These are phyloP conservation scores for Girardinichthys multiradiatus DNA, from an alignment of 2,113 vertebrate species.

Conservation along the genomic window DNA sequence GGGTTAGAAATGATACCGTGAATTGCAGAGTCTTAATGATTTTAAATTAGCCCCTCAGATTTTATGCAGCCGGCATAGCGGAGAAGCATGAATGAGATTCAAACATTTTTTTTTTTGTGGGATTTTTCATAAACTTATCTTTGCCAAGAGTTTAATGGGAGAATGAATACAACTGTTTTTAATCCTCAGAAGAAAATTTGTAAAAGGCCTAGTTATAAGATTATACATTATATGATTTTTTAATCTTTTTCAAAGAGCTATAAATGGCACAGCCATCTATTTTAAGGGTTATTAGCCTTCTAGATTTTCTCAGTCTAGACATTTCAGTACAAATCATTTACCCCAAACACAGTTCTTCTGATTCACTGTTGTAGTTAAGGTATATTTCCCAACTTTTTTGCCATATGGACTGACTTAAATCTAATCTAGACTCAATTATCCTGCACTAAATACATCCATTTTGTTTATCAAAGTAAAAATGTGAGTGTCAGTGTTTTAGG, in stretches of 20 bases:
- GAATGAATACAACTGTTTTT: background rate
- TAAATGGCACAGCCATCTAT: background rate
- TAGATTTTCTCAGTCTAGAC: background rate
- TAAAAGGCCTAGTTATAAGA: background rate
- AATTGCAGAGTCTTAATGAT: constrained; percentile 41
- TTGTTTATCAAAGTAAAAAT: too few species aligned
- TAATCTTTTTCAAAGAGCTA: background rate
- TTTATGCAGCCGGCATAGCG: constrained; percentile 5
- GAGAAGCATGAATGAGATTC: background rate
- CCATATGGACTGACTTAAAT: too few species aligned
- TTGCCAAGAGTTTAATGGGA: background rate
- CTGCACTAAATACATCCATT: too few species aligned
- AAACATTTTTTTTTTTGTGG: background rate
- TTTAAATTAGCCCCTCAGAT: constrained; percentile 34
- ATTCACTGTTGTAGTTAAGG: background rate
- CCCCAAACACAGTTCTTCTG: background rate
- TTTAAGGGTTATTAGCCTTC: too few species aligned
- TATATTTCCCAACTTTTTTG: too few species aligned
- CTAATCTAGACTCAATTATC: too few species aligned
- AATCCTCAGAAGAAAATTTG: background rate
- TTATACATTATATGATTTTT: background rate
- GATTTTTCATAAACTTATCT: background rate
- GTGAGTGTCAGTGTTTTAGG: too few species aligned
- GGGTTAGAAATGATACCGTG: constrained; percentile 30
- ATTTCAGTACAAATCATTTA: background rate